Percentiles rank a stretch among this genome's conserved stretches.
Evolutionary conservation across 2,888 invertebrate species (phyloP).

Genomic region (Xestia xanthographa): DNA sequence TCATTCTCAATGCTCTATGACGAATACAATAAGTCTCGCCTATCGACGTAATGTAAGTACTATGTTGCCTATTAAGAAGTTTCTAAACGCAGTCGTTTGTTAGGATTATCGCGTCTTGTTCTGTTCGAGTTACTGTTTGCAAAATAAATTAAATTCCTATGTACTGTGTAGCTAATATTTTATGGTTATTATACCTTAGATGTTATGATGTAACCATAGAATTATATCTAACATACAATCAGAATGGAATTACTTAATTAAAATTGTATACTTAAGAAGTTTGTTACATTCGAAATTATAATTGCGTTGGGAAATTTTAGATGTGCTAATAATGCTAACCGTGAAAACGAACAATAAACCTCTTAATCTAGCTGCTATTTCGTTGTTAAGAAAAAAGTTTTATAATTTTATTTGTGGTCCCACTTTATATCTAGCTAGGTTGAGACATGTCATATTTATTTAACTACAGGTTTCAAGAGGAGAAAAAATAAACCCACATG

Average conservation of each 20-base stretch:
- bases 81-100: conserved; percentile 48
- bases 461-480: background rate
- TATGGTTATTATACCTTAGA: conserved; percentile 36
- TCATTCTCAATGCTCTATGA: conserved; percentile 64
- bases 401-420: background rate
- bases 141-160: conserved; percentile 39
- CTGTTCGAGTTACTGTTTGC: conserved; percentile 28
- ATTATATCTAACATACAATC: conserved; percentile 42
- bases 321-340: conserved; percentile 24
- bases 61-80: conserved; percentile 33
- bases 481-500: background rate
- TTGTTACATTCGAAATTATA: conserved; percentile 37
- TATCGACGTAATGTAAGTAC: conserved; percentile 46
- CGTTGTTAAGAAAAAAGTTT: background rate
- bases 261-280: conserved; percentile 38
- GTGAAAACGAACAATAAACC: conserved; percentile 18
- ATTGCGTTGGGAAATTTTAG: conserved; percentile 49
- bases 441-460: background rate
- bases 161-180: conserved; percentile 16
- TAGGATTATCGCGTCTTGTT: conserved; percentile 44
- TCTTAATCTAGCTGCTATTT: background rate
- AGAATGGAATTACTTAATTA: conserved; percentile 44
- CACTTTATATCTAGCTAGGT: background rate
- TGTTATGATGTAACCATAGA: conserved; percentile 34
- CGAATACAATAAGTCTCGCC: conserved; percentile 58